These are phyloP conservation scores for Trichogramma pretiosum DNA, from an alignment of 1,140 invertebrate genomes.

Conservation along the genomic window DNA sequence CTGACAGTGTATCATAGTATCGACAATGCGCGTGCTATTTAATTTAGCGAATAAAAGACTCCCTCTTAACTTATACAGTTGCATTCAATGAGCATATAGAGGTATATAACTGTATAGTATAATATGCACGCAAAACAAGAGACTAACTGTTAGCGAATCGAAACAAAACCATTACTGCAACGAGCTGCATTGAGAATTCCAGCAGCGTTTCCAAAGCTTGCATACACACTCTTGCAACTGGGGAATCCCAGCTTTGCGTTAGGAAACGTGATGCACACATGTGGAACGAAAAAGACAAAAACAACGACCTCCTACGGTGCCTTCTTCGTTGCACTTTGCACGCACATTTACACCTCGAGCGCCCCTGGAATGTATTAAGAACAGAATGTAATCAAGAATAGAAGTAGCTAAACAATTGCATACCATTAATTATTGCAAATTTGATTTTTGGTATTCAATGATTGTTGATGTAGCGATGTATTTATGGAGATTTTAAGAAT, in stretches of 20 bases:
- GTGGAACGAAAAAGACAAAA: constrained; percentile 14
- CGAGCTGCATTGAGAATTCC: no score
- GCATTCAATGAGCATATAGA: constrained; percentile 10
- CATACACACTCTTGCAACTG: constrained; percentile 1
- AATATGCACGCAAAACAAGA: constrained; percentile 12
- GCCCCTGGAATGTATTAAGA: background rate
- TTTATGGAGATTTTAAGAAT: no score
- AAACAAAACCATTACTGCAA: no score
- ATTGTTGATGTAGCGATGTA: no score
- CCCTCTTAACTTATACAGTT: constrained; percentile 3
- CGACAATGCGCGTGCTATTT: no score
- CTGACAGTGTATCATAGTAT: no score
- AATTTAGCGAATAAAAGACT: constrained; percentile 11
- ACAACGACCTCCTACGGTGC: constrained; percentile 15
- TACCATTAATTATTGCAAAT: no score
- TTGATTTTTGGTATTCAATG: no score
- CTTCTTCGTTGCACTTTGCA: background rate
- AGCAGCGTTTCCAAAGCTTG: constrained; percentile 1
- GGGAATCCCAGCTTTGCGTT: constrained; percentile 10
- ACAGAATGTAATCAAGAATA: background rate
- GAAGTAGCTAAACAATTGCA: constrained; percentile 4
- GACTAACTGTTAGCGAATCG: no score
- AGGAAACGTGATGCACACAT: constrained; percentile 14
- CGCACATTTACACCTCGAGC: constrained; percentile 2
- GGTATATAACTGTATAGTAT: constrained; percentile 13